Evolutionary conservation across 2,113 vertebrate genomes (phyloP), one percentile per base, ranked within the genome.

Genomic region (Centropristis striata): DNA sequence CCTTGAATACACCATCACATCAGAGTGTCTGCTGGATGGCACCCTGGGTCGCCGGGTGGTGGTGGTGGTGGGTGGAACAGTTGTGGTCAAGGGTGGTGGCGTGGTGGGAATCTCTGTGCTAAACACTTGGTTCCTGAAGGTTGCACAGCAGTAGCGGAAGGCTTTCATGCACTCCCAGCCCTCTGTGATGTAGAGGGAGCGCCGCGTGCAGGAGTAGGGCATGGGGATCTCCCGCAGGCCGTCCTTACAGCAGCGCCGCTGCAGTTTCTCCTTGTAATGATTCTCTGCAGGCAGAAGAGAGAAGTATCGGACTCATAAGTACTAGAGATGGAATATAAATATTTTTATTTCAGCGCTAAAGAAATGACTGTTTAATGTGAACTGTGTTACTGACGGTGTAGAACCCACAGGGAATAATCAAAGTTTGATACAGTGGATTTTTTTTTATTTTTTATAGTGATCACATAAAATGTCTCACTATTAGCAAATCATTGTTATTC

Each of bases 171-270:
- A 99, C 11, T 90, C 80, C 9, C 75, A 64, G 8, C 86, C 91
- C 0, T 95, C 95, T 0, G 92, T 81, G 92, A 99, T 94, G 91
- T 96, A 97, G 57, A 65, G 70, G 1, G 87, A 85, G 46, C 97
- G 90, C 0, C 77, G 85, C 6, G 92, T 89, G 2, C 98, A 99
- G 1, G 92, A 75, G 90, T 96, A 96, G 0, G 72, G 84, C 98
- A 98, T 98, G 5, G 90, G 96, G 75, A 97, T 96, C 0, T 96
- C 94, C 20, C 88, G 83, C 89, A 98, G 97, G 4, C 98, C 97
- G 0, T 97, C 96, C 80, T 91, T 90, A 1, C 98, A 99, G 86
- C 98, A 99, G 47, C 84, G 96, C 0, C 81, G 89, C 36, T 93
- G 76, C 10, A 20, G 20, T 74, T 78, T 74, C 64, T 95, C 91